These are phyloP conservation scores for Elephas maximus DNA, from an alignment of 2,113 vertebrate genomes.

Conservation along the genomic window DNA sequence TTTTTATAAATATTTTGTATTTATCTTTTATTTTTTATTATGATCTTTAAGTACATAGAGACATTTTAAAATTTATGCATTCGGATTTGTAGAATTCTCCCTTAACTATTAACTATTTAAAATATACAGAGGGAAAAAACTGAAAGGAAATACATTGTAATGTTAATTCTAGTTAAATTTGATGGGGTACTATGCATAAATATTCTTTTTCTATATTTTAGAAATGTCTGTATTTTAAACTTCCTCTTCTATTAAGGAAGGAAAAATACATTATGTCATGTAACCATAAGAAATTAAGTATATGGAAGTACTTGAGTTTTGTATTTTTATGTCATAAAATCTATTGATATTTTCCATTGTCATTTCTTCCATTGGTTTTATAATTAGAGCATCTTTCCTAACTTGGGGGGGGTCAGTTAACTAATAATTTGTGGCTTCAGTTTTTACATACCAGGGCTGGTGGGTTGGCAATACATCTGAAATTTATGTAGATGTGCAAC, in stretches of 20 bases:
- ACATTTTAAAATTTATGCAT: slow-evolving; percentile 31
- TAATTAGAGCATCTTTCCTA: not conserved
- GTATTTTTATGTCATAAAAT: not conserved
- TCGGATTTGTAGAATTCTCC: not conserved
- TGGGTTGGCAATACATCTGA: not conserved
- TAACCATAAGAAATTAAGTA: not conserved
- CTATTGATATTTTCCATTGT: not conserved
- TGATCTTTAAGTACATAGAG: not conserved
- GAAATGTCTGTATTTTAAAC: not conserved
- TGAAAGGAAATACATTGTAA: not conserved
- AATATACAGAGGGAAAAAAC: not conserved
- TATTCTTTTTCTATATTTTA: not conserved
- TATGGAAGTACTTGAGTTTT: not conserved
- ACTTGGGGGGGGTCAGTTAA: not conserved
- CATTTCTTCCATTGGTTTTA: not conserved
- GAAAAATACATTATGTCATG: not conserved
- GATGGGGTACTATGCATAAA: not conserved
- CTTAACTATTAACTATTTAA: not conserved
- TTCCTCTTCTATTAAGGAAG: not conserved
- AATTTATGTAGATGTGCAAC: not conserved
- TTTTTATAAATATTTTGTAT: slow-evolving; percentile 35
- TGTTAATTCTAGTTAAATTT: slow-evolving; percentile 26
- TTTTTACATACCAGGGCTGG: not conserved
- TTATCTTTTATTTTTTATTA: not conserved
- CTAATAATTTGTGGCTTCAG: not conserved